Evolutionary conservation across 2,113 vertebrate genomes (phyloP).

Genomic region (Jaculus jaculus): DNA sequence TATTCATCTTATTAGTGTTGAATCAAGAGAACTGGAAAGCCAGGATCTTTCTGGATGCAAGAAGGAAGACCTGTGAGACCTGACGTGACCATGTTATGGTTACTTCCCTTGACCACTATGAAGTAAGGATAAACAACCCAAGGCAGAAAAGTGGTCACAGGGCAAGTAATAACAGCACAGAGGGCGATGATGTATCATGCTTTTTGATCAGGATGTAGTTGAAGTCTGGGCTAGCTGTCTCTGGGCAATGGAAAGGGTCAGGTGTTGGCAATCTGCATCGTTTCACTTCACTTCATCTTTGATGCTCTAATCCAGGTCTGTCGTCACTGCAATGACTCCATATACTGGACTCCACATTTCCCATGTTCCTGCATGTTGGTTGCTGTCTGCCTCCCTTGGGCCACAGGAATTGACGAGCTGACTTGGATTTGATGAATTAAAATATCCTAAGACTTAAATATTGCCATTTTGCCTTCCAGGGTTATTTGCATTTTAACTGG

Average conservation of each 20-base stretch:
- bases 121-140: not conserved
- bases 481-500: conserved; percentile 43
- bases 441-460: conserved; percentile 24
- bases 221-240: not conserved
- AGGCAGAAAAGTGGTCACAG: not conserved
- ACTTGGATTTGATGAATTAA: conserved; percentile 32
- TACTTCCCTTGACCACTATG: not conserved
- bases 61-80: not conserved
- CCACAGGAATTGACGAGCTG: conserved; percentile 3
- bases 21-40: not conserved
- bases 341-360: not conserved
- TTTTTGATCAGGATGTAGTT: not conserved
- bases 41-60: not conserved
- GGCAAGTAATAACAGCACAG: not conserved
- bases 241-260: not conserved
- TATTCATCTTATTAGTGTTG: conserved; percentile 14
- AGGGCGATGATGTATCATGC: not conserved
- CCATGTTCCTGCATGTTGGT: not conserved
- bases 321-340: not conserved
- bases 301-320: not conserved
- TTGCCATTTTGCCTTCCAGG: conserved; percentile 45
- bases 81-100: conserved; percentile 1
- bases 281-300: not conserved
- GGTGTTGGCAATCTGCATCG: not conserved
- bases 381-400: not conserved